Evolutionary conservation across 2,113 vertebrate genomes (phyloP).

Genomic region (Nannospalax galili): DNA sequence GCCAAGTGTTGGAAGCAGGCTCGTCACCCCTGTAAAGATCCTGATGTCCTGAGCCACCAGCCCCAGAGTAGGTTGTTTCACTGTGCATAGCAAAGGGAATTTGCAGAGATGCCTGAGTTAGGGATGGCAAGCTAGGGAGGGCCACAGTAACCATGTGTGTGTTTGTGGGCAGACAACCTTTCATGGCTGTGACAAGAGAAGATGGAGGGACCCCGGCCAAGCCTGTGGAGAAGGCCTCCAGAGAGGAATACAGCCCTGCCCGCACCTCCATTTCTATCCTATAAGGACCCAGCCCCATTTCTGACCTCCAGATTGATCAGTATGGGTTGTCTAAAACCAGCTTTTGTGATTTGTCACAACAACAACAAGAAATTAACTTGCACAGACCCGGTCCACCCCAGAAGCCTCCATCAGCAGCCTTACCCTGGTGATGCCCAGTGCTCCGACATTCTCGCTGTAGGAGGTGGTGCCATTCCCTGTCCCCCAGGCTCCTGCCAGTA

Average conservation of each 20-base stretch:
- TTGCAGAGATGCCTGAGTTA: neutral
- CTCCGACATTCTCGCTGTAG: conserved; percentile 96
- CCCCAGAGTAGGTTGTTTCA: neutral
- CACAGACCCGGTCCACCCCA: neutral
- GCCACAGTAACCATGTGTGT: neutral
- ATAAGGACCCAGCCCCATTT: rapidly evolving
- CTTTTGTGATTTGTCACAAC: neutral
- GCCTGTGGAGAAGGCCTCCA: neutral
- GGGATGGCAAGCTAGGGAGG: neutral
- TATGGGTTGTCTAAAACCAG: neutral
- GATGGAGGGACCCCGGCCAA: rapidly evolving
- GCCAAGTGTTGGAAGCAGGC: neutral
- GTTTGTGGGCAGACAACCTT: neutral
- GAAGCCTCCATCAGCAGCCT: neutral
- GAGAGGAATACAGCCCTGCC: rapidly evolving
- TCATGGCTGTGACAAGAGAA: neutral
- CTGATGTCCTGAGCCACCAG: rapidly evolving
- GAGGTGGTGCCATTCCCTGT: conserved; percentile 97
- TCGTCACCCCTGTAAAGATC: neutral
- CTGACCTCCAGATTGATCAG: neutral
- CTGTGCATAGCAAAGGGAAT: neutral
- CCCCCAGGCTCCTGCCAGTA: conserved; percentile 96
- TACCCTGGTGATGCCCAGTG: conserved; percentile 96
- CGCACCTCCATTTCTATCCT: neutral
- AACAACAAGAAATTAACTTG: neutral